Conservation (phyloP, 2,888 invertebrate genomes). For the Elmis aenea region DNA sequence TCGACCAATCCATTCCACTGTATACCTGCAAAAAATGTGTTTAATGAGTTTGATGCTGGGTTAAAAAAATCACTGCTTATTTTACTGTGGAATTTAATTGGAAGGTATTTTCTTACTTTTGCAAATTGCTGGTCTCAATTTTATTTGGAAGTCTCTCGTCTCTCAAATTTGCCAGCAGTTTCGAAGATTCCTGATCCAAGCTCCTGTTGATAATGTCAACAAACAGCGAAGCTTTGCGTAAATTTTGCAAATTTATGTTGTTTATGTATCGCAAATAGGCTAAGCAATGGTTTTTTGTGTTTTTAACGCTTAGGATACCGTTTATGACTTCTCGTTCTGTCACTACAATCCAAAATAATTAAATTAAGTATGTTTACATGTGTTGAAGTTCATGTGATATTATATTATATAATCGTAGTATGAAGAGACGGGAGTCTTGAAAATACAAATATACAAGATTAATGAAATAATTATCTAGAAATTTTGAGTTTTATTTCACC, state of each 20-base stretch:
- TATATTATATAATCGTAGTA: no score
- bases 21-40: constrained; percentile 72
- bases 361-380: no score
- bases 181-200: constrained; percentile 89
- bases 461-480: no score
- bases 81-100: no score
- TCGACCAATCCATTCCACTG: constrained; percentile 95
- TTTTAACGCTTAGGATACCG: constrained; percentile 87
- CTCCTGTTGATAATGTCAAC: constrained; percentile 90
- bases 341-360: constrained; percentile 54
- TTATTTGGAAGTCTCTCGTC: constrained; percentile 86
- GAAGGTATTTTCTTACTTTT: constrained; percentile 67
- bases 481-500: constrained; percentile 3
- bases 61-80: not conserved
- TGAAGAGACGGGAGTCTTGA: no score
- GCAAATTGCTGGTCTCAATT: constrained; percentile 82
- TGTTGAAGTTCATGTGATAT: no score
- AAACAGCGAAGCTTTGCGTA: constrained; percentile 90
- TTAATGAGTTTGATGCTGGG: no score
- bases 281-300: constrained; percentile 91
- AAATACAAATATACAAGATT: no score
- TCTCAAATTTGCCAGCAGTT: constrained; percentile 79
- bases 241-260: constrained; percentile 92
- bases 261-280: constrained; percentile 95
- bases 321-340: constrained; percentile 98